Evolutionary conservation across 2,797 vertebrate genomes (phyloP).

Genomic region (Gila robusta): DNA sequence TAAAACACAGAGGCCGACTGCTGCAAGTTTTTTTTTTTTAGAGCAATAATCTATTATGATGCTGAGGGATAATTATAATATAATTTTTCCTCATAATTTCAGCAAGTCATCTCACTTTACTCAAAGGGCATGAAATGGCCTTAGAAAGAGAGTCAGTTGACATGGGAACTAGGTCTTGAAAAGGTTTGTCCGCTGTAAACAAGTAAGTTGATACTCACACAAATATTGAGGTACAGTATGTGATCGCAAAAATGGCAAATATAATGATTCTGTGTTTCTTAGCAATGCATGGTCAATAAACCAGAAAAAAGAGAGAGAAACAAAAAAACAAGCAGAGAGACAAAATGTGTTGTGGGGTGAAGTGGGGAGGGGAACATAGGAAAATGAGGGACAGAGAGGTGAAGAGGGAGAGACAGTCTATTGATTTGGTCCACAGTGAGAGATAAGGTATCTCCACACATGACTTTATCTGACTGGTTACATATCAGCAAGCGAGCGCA

Average conservation of each 20-base stretch:
- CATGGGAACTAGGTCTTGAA: slow-evolving; percentile 58
- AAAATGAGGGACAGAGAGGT: slow-evolving; percentile 62
- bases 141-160: slow-evolving; percentile 31
- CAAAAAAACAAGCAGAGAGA: slow-evolving; percentile 9
- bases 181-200: slow-evolving; percentile 35
- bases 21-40: slow-evolving; percentile 60
- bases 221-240: slow-evolving; percentile 19
- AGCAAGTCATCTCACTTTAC: slow-evolving; percentile 74
- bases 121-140: slow-evolving; percentile 67
- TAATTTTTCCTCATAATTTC: slow-evolving; percentile 75
- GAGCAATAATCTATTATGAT: slow-evolving; percentile 57
- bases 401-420: slow-evolving; percentile 75
- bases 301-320: not conserved
- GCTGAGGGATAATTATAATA: slow-evolving; percentile 74
- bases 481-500: slow-evolving; percentile 57
- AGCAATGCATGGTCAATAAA: not conserved
- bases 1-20: slow-evolving; percentile 68
- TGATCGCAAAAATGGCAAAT: slow-evolving; percentile 1
- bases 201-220: not conserved
- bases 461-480: slow-evolving; percentile 75
- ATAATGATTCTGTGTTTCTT: not conserved
- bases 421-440: slow-evolving; percentile 76
- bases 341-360: slow-evolving; percentile 1
- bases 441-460: slow-evolving; percentile 82
- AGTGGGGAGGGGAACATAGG: not conserved